These are phyloP conservation scores for Parascotia fuliginaria DNA, from an alignment of 2,888 invertebrate genomes.

Conservation along the genomic window DNA sequence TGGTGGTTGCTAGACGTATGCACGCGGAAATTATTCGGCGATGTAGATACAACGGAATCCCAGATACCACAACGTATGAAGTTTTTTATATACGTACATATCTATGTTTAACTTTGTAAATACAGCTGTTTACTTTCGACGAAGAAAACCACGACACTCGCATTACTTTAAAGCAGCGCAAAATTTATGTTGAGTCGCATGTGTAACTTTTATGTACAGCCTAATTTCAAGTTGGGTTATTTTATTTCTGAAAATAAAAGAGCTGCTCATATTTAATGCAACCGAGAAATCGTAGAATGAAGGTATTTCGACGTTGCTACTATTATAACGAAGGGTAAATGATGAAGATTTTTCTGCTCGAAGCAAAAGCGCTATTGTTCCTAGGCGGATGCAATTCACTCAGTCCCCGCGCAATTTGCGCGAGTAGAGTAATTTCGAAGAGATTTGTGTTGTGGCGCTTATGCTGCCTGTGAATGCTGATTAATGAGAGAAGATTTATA, in stretches of 20 bases:
- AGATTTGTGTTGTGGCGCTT: constrained; percentile 65
- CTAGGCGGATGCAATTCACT: constrained; percentile 83
- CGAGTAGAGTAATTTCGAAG: constrained; percentile 80
- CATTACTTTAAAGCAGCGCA: constrained; percentile 12
- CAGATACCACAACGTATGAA: constrained; percentile 79
- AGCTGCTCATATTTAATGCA: constrained; percentile 14
- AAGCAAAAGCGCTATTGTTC: constrained; percentile 80
- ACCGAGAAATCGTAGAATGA: constrained; percentile 23
- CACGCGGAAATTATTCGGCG: constrained; percentile 82
- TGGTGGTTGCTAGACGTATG: constrained; percentile 89
- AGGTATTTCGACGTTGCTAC: constrained; percentile 48
- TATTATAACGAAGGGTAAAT: constrained; percentile 69
- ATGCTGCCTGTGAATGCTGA: constrained; percentile 27
- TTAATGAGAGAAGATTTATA: constrained; percentile 46
- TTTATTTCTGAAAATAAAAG: constrained; percentile 26
- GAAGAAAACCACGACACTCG: constrained; percentile 14
- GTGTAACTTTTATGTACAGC: constrained; percentile 13
- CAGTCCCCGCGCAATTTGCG: constrained; percentile 80
- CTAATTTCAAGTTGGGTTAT: constrained; percentile 34
- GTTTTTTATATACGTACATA: constrained; percentile 15
- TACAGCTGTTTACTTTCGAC: constrained; percentile 2
- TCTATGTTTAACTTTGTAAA: not conserved
- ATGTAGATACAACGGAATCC: constrained; percentile 70
- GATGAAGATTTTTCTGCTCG: constrained; percentile 71
- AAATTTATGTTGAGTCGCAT: constrained; percentile 18